phyloP scores from a whole-genome alignment of 2,113 vertebrate genomes.

The Phaethornis superciliosus region DNA sequence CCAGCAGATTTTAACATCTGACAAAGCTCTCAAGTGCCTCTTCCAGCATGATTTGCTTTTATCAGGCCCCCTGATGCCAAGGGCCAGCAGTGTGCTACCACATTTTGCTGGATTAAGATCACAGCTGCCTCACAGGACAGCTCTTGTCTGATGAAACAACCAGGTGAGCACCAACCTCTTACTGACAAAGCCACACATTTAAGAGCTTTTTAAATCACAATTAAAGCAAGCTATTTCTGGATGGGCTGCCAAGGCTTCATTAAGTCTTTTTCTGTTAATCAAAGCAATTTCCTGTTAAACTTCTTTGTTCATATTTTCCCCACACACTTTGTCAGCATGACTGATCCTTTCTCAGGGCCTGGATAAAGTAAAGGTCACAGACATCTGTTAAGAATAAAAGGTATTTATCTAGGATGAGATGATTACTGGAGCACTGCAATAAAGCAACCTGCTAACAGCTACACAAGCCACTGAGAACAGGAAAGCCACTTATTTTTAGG shows the following conservation, averaged over 20 bases:
- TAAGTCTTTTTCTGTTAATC: constrained; percentile 8
- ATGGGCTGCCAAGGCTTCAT: not conserved
- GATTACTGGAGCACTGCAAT: not conserved
- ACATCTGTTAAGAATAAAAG: constrained; percentile 1
- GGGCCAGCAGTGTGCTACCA: not conserved
- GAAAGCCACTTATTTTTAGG: not conserved
- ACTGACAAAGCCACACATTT: not conserved
- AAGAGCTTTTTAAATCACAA: not conserved
- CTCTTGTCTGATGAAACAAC: not conserved
- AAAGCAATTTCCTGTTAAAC: constrained; percentile 16
- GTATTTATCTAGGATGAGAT: not conserved
- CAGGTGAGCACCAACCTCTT: not conserved
- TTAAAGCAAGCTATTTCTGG: not conserved
- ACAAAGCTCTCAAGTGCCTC: not conserved
- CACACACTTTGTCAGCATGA: not conserved
- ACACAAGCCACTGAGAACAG: not conserved
- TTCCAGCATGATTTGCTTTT: not conserved
- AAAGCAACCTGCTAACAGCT: not conserved
- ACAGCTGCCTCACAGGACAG: not conserved
- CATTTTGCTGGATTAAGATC: not conserved
- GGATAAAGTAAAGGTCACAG: not conserved
- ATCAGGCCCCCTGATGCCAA: not conserved
- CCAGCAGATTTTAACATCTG: not conserved
- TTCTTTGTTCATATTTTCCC: not conserved
- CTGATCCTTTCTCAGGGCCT: not conserved